These are phyloP conservation scores for Clusia tigrina DNA, from an alignment of 2,888 invertebrate species.

Conservation along the genomic window DNA sequence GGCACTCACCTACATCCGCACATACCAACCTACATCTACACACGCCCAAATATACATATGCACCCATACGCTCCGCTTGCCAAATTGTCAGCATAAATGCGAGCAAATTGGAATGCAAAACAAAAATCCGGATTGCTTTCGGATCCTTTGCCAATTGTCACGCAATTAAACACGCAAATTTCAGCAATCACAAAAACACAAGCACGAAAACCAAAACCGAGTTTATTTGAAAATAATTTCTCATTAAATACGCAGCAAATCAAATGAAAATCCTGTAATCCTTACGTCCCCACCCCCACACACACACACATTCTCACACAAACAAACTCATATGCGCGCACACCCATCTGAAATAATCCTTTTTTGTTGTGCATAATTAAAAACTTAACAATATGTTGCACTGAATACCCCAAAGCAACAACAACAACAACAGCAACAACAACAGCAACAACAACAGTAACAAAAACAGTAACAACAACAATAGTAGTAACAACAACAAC, in stretches of 20 bases:
- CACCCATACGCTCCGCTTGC: not conserved
- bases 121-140: not conserved
- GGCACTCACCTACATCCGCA: no score
- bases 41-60: not conserved
- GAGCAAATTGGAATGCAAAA: not conserved
- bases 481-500: constrained; percentile 26
- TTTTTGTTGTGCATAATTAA: constrained; percentile 49
- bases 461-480: constrained; percentile 1
- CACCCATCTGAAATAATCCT: constrained; percentile 47
- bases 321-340: not conserved
- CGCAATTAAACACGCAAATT: constrained; percentile 45
- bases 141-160: constrained; percentile 48
- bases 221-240: constrained; percentile 52
- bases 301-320: constrained; percentile 1
- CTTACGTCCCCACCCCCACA: constrained; percentile 2
- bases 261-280: constrained; percentile 45
- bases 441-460: constrained; percentile 19
- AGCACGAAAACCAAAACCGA: constrained; percentile 35
- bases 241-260: constrained; percentile 56
- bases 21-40: not conserved
- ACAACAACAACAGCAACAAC: constrained; percentile 12
- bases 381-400: constrained; percentile 51
- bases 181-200: not conserved
- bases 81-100: not conserved
- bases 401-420: constrained; percentile 9